Base-by-base conservation (phyloP, 2,888 invertebrate genomes). In the Orchesella flavescens region DNA sequence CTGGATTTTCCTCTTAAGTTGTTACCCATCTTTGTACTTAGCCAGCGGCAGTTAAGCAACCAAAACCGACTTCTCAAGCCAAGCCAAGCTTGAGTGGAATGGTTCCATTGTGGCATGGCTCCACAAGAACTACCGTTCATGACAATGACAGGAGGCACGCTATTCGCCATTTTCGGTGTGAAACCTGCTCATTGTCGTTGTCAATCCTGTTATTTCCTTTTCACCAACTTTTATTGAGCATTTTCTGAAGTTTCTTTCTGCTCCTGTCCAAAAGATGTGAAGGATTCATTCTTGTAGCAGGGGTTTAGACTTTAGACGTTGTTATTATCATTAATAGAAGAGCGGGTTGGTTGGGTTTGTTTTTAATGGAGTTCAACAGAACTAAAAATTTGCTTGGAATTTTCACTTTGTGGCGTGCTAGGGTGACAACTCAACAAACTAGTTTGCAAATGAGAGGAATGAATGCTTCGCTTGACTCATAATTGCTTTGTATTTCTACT, bases 161-260 rank as follows among this genome's bases (percentile, higher is more conserved):
- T 19, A 44, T 23, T n/a, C n/a, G n/a, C 81, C 81, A 81, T 74
- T 82, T 82, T 82, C 71, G 55, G 75, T 65, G 72, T 82, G 82
- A 82, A 75, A 76, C 71, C 21, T n/a, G n/a, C 68, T 82, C 82
- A 82, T 76, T 82, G 82, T 82, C 82, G 69, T 82, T 82, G 82
- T 82, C 82, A 82, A 69, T 76, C 34, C 82, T 57, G 71, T 82
- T 49, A 76, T 69, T 75, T 61, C 63, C 55, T 34, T 44, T 66
- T 66, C 65, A 49, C 46, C 43, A 24, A n/a, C 24, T 63, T 61
- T 59, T 63, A 61, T 59, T 59, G 71, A 44, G 17, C 21, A n/a
- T 17, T 15, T 43, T 73, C 69, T 81, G 61, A 66, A 74, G 74
- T 69, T 49, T 44, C 21, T n/a, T 17, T 19, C 66, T 53, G 69